These are phyloP conservation scores for Onchidella celtica DNA, from an alignment of 2,888 invertebrate species.

Conservation along the genomic window DNA sequence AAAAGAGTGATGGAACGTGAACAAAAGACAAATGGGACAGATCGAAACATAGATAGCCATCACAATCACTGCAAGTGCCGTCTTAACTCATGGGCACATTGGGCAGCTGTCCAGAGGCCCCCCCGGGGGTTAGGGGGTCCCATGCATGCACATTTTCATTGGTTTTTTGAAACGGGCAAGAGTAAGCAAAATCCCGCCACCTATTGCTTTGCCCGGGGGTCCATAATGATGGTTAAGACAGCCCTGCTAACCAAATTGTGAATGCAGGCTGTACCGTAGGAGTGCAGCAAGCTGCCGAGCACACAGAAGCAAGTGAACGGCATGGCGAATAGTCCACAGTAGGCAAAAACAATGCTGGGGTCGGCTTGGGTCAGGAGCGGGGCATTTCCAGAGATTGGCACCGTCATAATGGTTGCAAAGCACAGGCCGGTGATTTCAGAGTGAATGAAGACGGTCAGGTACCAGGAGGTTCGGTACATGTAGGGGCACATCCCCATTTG, in stretches of 20 bases:
- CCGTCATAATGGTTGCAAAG: neutral
- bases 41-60: too few relatives aligned
- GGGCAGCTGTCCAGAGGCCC: too few relatives aligned
- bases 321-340: neutral
- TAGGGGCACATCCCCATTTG: neutral
- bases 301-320: neutral
- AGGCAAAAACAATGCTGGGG: neutral
- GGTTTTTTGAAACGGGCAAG: too few relatives aligned
- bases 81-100: too few relatives aligned
- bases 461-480: constrained; percentile 25
- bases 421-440: neutral
- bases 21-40: too few relatives aligned
- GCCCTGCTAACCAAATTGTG: neutral
- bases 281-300: constrained; percentile 22
- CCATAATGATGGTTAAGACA: too few relatives aligned
- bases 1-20: too few relatives aligned
- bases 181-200: too few relatives aligned
- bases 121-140: too few relatives aligned
- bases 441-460: neutral
- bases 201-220: too few relatives aligned
- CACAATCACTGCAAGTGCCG: too few relatives aligned
- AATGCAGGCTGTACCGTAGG: neutral
- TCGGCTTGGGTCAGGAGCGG: neutral
- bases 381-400: neutral
- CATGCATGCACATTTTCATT: too few relatives aligned